Conservation (phyloP, 2,113 vertebrate genomes). For the Calonectris borealis region DNA sequence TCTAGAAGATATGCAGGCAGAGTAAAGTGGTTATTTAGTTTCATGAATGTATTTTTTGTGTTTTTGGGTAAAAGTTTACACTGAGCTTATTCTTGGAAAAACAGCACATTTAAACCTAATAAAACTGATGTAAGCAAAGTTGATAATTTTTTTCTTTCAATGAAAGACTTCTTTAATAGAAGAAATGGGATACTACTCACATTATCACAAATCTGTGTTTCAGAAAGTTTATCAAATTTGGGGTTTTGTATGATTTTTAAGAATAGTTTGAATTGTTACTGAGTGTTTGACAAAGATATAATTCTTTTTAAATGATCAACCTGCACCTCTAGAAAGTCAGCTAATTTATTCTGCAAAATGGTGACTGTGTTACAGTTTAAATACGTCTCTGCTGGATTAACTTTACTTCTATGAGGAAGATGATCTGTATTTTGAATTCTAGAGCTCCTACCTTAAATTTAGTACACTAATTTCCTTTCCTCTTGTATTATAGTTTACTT, state of each 20-base stretch:
- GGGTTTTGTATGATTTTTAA: neutral
- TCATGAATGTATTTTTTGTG: neutral
- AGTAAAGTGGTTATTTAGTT: neutral
- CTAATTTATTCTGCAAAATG: neutral
- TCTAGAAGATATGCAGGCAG: neutral
- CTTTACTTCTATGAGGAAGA: neutral
- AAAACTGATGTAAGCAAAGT: neutral
- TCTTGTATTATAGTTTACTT: neutral
- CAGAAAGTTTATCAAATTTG: neutral
- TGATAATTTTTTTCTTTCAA: neutral
- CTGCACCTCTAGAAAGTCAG: neutral
- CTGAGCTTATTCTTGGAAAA: neutral
- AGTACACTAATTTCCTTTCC: neutral
- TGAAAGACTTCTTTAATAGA: neutral
- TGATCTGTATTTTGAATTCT: neutral
- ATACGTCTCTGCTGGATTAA: neutral
- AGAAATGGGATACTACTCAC: neutral
- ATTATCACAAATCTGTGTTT: neutral
- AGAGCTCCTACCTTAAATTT: neutral
- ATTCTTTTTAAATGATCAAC: rapidly evolving
- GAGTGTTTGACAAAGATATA: neutral
- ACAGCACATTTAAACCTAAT: neutral
- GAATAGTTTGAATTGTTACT: neutral
- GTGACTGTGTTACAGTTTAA: neutral
- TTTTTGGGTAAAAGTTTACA: neutral